Conservation (phyloP, 1,140 invertebrate genomes). For the Drusus annulatus region DNA sequence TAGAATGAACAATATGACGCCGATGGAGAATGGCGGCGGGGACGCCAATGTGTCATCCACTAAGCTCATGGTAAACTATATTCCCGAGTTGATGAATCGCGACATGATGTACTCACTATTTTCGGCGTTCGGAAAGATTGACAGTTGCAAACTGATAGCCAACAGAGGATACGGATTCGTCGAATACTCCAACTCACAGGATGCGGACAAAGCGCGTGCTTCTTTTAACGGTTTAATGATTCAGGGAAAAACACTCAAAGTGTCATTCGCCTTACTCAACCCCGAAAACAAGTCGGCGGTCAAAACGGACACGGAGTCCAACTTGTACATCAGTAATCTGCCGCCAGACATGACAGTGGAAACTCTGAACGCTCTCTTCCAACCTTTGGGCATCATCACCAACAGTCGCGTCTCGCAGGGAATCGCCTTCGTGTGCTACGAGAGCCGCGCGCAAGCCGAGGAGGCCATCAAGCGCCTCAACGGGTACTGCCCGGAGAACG, state of each 20-base stretch:
- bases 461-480: conserved; percentile 69
- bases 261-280: conserved; percentile 70
- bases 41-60: conserved; percentile 72
- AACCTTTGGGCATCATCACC: conserved; percentile 67
- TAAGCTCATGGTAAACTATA: conserved; percentile 73
- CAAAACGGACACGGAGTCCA: conserved; percentile 69
- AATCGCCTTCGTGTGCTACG: conserved; percentile 70
- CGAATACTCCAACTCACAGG: conserved; percentile 69
- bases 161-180: conserved; percentile 71
- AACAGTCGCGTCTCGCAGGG: conserved; percentile 70
- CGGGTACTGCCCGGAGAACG: conserved; percentile 65
- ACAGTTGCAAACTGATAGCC: conserved; percentile 69
- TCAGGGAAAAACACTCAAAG: conserved; percentile 70
- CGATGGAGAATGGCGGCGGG: conserved; percentile 69
- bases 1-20: conserved; percentile 38
- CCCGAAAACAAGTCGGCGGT: conserved; percentile 69
- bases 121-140: conserved; percentile 69
- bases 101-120: conserved; percentile 71
- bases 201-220: conserved; percentile 69
- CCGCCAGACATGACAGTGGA: conserved; percentile 70
- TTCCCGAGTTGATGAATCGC: conserved; percentile 70
- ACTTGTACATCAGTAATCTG: conserved; percentile 70
- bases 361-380: conserved; percentile 66
- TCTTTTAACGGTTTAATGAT: conserved; percentile 70
- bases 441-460: conserved; percentile 67